Evolutionary conservation across 2,113 vertebrate species (phyloP), one percentile per base, ranked within the genome.

Genomic region (Barnardius zonarius): DNA sequence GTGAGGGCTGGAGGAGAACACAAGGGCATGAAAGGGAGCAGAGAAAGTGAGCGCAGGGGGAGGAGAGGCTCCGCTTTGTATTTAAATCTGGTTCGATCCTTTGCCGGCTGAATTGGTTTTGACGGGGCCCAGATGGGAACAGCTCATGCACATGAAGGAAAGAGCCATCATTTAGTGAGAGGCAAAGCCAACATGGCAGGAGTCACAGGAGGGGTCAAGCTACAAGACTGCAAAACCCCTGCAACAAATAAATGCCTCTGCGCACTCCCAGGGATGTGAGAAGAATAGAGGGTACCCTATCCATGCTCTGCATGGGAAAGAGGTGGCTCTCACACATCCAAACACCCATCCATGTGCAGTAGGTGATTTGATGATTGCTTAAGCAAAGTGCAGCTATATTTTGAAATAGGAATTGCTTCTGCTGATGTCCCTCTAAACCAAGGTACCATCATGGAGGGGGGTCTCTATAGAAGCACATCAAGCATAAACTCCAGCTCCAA

Each of bases 111-210:
- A 93, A 92, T 90, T 66, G 63, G 35, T 92, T 95, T 78, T 95
- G 95, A 95, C 8, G 0, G 77, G 51, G 49, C 77, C 75, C 96
- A 95, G 93, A 92, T 91, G 95, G 93, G 86, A 97, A 10, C 92
- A 64, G 83, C 39, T 78, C 69, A 67, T 9, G 61, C 85, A 83
- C 54, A 43, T 6, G 44, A 68, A 92, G 78, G 68, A 33, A 90
- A 79, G 85, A 68, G 48, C 49, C 83, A 68, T 92, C 93, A 84
- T 35, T 72, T 13, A 84, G 67, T 3, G 3, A 87, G 68, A 93
- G 89, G 75, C 88, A 95, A 92, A 96, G 61, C 59, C 1, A 7
- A 92, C 19, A 83, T 76, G 93, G 91, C 91, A 96, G 80, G 41
- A 96, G 88, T 59, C 91, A 92, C 12, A 2, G 70, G 80, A 91